phyloP scores from a whole-genome alignment of 2,888 invertebrate species.

The Geotrupes spiniger region DNA sequence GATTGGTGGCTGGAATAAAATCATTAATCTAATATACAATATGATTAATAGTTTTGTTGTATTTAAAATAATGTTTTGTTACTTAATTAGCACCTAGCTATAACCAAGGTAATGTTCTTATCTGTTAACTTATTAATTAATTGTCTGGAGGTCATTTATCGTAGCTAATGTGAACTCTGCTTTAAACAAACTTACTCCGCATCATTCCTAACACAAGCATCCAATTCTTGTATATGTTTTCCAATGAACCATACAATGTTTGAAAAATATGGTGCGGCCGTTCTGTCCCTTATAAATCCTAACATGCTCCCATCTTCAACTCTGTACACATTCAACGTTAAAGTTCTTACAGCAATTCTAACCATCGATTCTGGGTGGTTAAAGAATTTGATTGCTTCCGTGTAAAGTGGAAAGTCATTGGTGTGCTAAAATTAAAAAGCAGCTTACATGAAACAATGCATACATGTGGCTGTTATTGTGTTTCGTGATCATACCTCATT shows the following conservation, averaged over 20 bases:
- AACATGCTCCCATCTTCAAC: slow-evolving; percentile 95
- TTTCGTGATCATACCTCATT: slow-evolving; percentile 74
- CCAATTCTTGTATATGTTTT: slow-evolving; percentile 93
- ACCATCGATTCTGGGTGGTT: slow-evolving; percentile 99
- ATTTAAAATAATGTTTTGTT: too few species aligned
- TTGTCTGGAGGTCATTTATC: too few species aligned
- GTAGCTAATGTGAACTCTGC: neutral
- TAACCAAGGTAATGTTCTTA: too few species aligned
- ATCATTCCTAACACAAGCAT: slow-evolving; percentile 91
- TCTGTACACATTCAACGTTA: slow-evolving; percentile 94
- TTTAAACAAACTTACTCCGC: slow-evolving; percentile 74
- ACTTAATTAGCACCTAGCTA: too few species aligned
- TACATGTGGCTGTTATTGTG: too few species aligned
- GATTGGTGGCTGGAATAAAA: slow-evolving; percentile 76
- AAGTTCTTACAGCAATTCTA: slow-evolving; percentile 94
- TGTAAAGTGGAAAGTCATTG: slow-evolving; percentile 98
- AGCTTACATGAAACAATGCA: too few species aligned
- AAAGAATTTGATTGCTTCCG: slow-evolving; percentile 99
- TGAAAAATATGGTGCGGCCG: slow-evolving; percentile 97
- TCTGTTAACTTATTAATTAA: neutral
- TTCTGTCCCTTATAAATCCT: slow-evolving; percentile 90
- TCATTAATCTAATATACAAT: neutral
- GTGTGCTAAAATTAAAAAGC: slow-evolving; percentile 80
- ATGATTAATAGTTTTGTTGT: too few species aligned
- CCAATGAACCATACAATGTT: slow-evolving; percentile 99